Percentiles rank a stretch among this genome's conserved stretches.
phyloP scores from a whole-genome alignment of 1,140 invertebrate genomes.

The Bombus pyrosoma region DNA sequence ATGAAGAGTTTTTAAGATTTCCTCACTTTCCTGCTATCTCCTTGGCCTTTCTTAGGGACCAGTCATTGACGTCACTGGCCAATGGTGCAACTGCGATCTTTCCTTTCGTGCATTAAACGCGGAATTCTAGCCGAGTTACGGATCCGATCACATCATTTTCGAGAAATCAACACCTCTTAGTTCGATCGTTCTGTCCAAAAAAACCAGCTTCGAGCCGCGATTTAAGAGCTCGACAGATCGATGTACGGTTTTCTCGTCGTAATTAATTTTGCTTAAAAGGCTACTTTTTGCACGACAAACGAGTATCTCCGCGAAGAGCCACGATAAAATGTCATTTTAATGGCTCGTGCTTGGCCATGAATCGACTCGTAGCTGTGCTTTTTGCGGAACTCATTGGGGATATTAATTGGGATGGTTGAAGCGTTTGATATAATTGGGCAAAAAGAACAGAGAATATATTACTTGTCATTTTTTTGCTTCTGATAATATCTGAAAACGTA shows the following conservation, averaged over 20 bases:
- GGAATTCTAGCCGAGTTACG: constrained; percentile 60
- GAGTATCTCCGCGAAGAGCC: not conserved
- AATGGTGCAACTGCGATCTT: constrained; percentile 54
- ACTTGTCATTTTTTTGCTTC: not conserved
- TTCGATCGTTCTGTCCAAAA: too few species aligned
- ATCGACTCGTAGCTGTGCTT: not conserved
- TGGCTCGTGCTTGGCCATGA: not conserved
- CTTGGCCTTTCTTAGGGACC: constrained; percentile 54
- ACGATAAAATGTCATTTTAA: constrained; percentile 27
- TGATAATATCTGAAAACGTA: not conserved
- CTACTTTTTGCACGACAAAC: not conserved
- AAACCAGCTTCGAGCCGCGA: not conserved
- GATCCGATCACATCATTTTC: constrained; percentile 55
- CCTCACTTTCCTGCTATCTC: constrained; percentile 38
- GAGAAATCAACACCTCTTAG: constrained; percentile 37
- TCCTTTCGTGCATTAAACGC: constrained; percentile 52
- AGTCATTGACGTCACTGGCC: constrained; percentile 59
- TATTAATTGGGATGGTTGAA: constrained; percentile 8
- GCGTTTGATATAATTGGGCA: not conserved
- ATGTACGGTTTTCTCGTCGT: too few species aligned
- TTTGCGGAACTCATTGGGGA: not conserved
- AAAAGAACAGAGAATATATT: not conserved
- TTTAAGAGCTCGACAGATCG: not conserved
- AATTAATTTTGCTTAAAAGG: constrained; percentile 11
- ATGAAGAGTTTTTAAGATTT: constrained; percentile 46